These are phyloP conservation scores for Archaeoteleia sp. DNA, from an alignment of 2,888 invertebrate genomes.

Conservation along the genomic window DNA sequence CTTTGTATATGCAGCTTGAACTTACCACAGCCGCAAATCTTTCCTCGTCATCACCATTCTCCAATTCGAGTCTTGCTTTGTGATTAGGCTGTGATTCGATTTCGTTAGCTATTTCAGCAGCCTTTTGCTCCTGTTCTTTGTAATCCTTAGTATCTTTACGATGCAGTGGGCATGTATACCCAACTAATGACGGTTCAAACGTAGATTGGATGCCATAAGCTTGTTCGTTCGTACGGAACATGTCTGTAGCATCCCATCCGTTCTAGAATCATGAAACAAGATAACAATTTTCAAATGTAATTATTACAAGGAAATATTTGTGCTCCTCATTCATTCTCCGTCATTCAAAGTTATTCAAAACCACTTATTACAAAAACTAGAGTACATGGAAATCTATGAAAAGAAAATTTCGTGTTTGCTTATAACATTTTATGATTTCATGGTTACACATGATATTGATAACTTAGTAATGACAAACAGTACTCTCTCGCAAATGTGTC, in stretches of 20 bases:
- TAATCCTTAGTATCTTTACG: slow-evolving; percentile 91
- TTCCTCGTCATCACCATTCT: slow-evolving; percentile 95
- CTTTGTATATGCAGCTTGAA: slow-evolving; percentile 30
- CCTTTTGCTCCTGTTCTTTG: slow-evolving; percentile 89
- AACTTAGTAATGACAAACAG: no score
- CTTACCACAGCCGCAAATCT: slow-evolving; percentile 89
- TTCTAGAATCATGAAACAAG: slow-evolving; percentile 75
- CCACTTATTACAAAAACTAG: no score
- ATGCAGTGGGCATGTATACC: slow-evolving; percentile 92
- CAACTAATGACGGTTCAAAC: slow-evolving; percentile 92
- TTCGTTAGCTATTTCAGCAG: slow-evolving; percentile 92
- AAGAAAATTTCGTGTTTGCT: no score
- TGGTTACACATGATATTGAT: no score
- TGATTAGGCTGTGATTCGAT: slow-evolving; percentile 92
- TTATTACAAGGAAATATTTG: no score
- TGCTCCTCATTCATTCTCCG: slow-evolving; percentile 2
- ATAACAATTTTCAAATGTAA: neutral
- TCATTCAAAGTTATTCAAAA: slow-evolving; percentile 19
- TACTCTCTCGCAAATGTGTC: no score
- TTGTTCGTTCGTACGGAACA: slow-evolving; percentile 95
- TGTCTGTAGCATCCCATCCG: slow-evolving; percentile 97
- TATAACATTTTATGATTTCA: no score
- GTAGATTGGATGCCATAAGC: slow-evolving; percentile 95
- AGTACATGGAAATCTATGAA: no score
- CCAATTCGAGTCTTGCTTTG: slow-evolving; percentile 87